A percentile compares a stretch with the other conserved stretches of the same genome.
These are phyloP conservation scores for Zeugodacus cucurbitae DNA, from an alignment of 1,140 invertebrate species.

Conservation along the genomic window DNA sequence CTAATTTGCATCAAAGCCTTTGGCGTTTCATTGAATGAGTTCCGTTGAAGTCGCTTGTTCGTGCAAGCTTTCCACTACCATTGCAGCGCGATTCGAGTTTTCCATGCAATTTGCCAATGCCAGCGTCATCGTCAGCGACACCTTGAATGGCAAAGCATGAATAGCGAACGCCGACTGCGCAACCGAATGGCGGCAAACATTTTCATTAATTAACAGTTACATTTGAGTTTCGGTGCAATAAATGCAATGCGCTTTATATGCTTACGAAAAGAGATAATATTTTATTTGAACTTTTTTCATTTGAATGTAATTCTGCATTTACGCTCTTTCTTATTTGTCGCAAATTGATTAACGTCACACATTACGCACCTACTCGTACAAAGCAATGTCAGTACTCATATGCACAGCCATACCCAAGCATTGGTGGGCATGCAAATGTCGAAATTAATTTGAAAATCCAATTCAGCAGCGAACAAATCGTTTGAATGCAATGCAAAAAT, in stretches of 20 bases:
- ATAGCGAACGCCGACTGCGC: background rate
- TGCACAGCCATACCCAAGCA: background rate
- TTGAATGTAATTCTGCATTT: background rate
- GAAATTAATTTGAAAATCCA: background rate
- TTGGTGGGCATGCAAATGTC: background rate
- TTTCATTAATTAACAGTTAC: slow-evolving; percentile 6
- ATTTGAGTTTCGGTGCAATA: background rate
- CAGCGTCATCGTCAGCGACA: background rate
- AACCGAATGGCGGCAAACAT: background rate
- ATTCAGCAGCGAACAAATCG: background rate
- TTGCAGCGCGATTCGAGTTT: background rate
- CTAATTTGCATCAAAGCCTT: background rate
- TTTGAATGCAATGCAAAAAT: too few relatives aligned
- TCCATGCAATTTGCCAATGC: background rate
- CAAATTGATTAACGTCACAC: background rate
- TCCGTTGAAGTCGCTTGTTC: background rate
- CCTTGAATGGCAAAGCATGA: background rate
- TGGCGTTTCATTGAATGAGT: background rate
- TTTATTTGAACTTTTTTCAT: background rate
- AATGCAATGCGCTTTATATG: background rate
- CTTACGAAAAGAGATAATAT: background rate
- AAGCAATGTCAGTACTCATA: background rate
- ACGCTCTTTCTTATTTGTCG: background rate
- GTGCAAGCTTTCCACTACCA: background rate
- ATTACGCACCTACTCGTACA: background rate